These are phyloP conservation scores for Rhodinocichla rosea DNA, from an alignment of 2,113 vertebrate genomes.

Conservation along the genomic window DNA sequence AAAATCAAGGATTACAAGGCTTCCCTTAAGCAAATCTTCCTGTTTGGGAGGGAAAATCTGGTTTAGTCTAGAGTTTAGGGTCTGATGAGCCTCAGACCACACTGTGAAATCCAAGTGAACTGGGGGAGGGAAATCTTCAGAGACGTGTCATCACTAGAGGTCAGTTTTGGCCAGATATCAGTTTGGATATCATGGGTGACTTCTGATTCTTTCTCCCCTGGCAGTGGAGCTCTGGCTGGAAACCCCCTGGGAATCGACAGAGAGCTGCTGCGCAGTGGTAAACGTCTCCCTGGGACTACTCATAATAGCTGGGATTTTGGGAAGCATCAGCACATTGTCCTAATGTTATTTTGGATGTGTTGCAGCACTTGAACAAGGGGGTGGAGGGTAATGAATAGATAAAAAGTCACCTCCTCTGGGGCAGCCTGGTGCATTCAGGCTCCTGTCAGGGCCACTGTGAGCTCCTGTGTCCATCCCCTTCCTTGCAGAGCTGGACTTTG, in stretches of 20 bases:
- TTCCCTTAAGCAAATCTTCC: neutral
- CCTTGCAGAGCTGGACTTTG: constrained; percentile 82
- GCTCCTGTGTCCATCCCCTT: neutral
- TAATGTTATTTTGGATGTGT: no score
- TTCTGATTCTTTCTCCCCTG: neutral
- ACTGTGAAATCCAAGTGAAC: neutral
- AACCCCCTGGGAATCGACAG: constrained; percentile 88
- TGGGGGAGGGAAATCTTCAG: neutral
- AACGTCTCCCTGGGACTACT: neutral
- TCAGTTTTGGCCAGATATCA: neutral
- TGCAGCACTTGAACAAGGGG: no score
- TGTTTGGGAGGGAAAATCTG: neutral
- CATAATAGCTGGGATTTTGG: no score
- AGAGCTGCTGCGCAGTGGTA: constrained; percentile 85
- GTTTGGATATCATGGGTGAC: neutral
- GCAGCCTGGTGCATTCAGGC: constrained; percentile 72
- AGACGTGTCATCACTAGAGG: neutral
- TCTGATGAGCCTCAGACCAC: neutral
- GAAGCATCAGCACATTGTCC: no score
- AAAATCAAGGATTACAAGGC: neutral
- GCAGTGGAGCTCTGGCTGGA: constrained; percentile 90
- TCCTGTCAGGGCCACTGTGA: neutral
- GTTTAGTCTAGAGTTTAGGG: neutral
- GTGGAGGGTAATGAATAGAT: no score
- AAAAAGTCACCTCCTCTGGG: constrained; percentile 74